Evolutionary conservation across 2,888 invertebrate genomes (phyloP).

Genomic region (Tillus elongatus): DNA sequence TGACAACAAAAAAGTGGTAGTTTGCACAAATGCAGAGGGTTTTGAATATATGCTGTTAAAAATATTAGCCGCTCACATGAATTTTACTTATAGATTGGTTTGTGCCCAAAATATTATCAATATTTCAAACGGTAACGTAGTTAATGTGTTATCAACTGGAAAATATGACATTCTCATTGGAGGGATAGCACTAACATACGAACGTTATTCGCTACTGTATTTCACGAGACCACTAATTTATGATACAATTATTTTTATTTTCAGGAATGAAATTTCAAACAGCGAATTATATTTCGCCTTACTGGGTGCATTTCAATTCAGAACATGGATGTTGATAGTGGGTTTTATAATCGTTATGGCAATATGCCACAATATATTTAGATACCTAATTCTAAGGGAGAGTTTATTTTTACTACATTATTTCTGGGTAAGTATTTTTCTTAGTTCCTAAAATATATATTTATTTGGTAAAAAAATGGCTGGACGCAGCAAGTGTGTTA

Average conservation of each 20-base stretch:
- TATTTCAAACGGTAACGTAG: too few relatives aligned
- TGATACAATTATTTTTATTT: slow-evolving; percentile 21
- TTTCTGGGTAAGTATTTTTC: too few relatives aligned
- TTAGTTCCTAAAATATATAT: too few relatives aligned
- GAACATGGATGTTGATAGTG: slow-evolving; percentile 18
- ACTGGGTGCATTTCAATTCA: slow-evolving; percentile 17
- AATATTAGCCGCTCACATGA: slow-evolving; percentile 17
- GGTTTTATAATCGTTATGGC: slow-evolving; percentile 9
- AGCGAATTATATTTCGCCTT: slow-evolving; percentile 15
- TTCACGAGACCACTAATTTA: slow-evolving; percentile 18
- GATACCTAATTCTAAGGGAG: too few relatives aligned
- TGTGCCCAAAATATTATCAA: too few relatives aligned
- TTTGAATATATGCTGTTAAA: slow-evolving; percentile 19
- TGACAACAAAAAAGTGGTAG: slow-evolving; percentile 6
- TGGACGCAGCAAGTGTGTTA: too few relatives aligned
- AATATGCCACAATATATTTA: too few relatives aligned
- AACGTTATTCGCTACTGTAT: slow-evolving; percentile 15
- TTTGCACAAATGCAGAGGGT: slow-evolving; percentile 18
- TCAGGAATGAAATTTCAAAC: slow-evolving; percentile 15
- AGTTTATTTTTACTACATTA: too few relatives aligned
- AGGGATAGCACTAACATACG: slow-evolving; percentile 19
- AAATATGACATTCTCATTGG: slow-evolving; percentile 22
- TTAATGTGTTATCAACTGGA: slow-evolving; percentile 11
- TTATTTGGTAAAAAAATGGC: too few relatives aligned
- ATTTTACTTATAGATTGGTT: slow-evolving; percentile 20